Evolutionary conservation across 2,797 vertebrate genomes (phyloP).

Genomic region (Enteromius argenteus): DNA sequence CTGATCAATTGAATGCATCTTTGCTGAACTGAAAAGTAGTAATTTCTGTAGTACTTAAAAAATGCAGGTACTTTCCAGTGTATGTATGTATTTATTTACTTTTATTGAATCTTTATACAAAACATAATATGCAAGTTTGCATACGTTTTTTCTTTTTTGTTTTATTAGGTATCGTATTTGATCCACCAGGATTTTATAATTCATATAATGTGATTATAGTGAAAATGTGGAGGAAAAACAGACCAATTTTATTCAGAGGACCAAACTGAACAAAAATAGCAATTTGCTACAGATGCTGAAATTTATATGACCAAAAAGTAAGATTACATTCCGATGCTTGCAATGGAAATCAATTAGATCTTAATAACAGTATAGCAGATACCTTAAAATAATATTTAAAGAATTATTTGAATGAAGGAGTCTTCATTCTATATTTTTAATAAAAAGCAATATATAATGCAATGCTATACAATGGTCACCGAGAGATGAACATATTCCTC

Average conservation of each 20-base stretch:
- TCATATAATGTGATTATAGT: not conserved
- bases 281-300: not conserved
- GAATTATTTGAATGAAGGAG: no score
- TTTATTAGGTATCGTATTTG: not conserved
- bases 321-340: not conserved
- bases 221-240: not conserved
- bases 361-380: no score
- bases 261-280: not conserved
- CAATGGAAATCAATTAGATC: not conserved
- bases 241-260: not conserved
- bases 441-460: not conserved
- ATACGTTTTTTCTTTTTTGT: not conserved
- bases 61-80: not conserved
- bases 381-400: not conserved
- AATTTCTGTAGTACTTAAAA: not conserved
- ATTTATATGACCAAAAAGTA: not conserved
- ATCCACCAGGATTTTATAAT: not conserved
- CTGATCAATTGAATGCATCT: not conserved
- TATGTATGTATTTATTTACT: not conserved
- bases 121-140: not conserved
- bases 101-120: not conserved
- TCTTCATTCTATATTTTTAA: not conserved
- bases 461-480: not conserved
- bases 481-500: not conserved
- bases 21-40: not conserved